Evolutionary conservation across 2,888 invertebrate species (phyloP).

Genomic region (Lumbricus terrestris): DNA sequence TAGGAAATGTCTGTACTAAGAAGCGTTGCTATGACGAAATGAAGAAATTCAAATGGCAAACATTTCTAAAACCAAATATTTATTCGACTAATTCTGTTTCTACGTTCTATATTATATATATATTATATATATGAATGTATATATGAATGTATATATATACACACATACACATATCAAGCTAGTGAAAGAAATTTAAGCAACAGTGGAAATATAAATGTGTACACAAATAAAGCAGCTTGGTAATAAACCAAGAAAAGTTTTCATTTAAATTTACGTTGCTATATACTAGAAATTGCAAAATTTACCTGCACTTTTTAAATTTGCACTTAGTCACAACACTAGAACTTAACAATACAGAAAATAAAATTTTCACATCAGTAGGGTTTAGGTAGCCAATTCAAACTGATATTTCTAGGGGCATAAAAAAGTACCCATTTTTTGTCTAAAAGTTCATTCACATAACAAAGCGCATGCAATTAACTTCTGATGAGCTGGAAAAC

Average conservation of each 20-base stretch:
- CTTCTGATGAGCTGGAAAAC: not conserved
- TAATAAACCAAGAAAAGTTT: not conserved
- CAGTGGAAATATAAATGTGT: not conserved
- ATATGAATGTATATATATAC: no score
- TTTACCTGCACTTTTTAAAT: not conserved
- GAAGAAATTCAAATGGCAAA: not conserved
- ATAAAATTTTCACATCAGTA: not conserved
- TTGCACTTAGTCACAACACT: not conserved
- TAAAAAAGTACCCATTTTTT: not conserved
- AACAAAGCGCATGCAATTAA: not conserved
- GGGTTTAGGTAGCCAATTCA: not conserved
- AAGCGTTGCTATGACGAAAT: no score
- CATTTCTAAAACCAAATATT: constrained; percentile 3
- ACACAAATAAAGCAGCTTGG: not conserved
- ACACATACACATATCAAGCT: no score
- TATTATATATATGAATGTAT: no score
- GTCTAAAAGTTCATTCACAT: not conserved
- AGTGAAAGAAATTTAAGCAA: not conserved
- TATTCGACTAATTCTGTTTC: not conserved
- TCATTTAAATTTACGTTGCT: not conserved
- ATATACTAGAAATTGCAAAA: not conserved
- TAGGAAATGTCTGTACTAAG: no score
- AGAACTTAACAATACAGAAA: not conserved
- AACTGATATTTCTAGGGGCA: not conserved
- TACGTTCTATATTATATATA: not conserved